Percentiles rank a stretch among this genome's conserved stretches.
Evolutionary conservation across 2,888 invertebrate species (phyloP).

Genomic region (Amphipyra tragopoginis): DNA sequence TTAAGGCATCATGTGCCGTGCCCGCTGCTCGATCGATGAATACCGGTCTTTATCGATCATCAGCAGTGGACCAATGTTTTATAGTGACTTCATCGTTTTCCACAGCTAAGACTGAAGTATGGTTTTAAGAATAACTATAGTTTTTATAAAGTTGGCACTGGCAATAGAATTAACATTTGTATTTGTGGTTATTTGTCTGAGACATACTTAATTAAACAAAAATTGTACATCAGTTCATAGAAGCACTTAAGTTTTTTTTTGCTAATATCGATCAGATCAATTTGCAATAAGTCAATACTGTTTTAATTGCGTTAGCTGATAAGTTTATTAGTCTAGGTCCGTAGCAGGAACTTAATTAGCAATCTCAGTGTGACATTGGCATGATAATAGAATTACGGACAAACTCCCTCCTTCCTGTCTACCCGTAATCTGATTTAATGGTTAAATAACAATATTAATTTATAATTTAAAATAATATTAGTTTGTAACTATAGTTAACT

Average conservation of each 20-base stretch:
- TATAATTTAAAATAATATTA: conserved; percentile 7
- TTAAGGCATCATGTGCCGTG: background rate
- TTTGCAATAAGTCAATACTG: conserved; percentile 2
- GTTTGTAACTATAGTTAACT: background rate
- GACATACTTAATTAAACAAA: too few species aligned
- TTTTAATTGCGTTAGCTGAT: background rate
- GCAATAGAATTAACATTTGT: too few species aligned
- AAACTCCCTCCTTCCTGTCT: conserved; percentile 25
- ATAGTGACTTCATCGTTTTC: conserved; percentile 3
- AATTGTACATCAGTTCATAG: too few species aligned
- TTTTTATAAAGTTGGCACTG: too few species aligned
- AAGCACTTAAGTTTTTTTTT: too few species aligned
- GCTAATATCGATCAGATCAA: too few species aligned
- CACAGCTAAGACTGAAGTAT: too few species aligned
- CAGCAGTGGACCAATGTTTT: background rate
- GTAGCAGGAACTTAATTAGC: conserved; percentile 27
- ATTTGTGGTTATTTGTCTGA: too few species aligned
- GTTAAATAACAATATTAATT: conserved; percentile 9
- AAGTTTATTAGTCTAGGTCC: conserved; percentile 21
- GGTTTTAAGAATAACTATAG: too few species aligned
- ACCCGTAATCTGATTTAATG: conserved; percentile 24
- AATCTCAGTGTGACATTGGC: conserved; percentile 16
- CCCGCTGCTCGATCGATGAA: background rate
- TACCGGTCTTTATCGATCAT: too few species aligned
- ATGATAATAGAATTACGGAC: conserved; percentile 31